Evolutionary conservation across 2,888 invertebrate genomes (phyloP).

Genomic region (Clitarchus hookeri): DNA sequence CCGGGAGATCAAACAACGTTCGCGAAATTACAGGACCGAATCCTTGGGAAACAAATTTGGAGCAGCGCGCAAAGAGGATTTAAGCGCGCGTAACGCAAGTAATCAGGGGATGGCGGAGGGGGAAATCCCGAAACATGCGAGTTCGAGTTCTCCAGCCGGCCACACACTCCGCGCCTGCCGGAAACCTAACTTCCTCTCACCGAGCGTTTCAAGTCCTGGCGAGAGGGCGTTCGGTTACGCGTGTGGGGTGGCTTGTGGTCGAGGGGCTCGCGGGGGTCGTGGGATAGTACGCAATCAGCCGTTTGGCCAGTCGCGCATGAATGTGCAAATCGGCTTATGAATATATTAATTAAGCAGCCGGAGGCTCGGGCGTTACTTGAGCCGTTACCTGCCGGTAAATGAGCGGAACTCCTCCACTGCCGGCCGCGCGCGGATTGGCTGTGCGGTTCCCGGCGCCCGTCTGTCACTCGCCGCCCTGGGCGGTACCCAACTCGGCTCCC

Average conservation of each 20-base stretch:
- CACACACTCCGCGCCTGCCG: neutral
- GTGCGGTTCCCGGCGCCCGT: neutral
- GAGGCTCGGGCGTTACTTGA: neutral
- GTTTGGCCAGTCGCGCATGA: constrained; percentile 4
- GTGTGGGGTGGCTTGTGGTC: neutral
- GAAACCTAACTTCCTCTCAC: neutral
- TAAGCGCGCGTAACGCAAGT: neutral
- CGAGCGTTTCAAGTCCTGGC: neutral
- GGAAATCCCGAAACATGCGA: neutral
- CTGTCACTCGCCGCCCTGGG: neutral
- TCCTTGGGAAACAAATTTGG: neutral
- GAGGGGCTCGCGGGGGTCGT: neutral
- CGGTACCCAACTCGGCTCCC: no score
- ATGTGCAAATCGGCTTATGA: constrained; percentile 14
- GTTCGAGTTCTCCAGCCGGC: neutral
- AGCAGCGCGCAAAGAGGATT: neutral
- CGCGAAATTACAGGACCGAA: neutral
- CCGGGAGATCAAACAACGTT: neutral
- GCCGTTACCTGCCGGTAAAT: neutral
- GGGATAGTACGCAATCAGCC: neutral
- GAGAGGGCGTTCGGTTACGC: neutral
- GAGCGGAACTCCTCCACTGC: neutral
- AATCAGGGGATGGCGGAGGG: neutral
- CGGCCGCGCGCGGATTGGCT: neutral
- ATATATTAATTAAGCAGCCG: neutral